Evolutionary conservation across 2,888 invertebrate genomes (phyloP).

Genomic region (Oscheius sp.): DNA sequence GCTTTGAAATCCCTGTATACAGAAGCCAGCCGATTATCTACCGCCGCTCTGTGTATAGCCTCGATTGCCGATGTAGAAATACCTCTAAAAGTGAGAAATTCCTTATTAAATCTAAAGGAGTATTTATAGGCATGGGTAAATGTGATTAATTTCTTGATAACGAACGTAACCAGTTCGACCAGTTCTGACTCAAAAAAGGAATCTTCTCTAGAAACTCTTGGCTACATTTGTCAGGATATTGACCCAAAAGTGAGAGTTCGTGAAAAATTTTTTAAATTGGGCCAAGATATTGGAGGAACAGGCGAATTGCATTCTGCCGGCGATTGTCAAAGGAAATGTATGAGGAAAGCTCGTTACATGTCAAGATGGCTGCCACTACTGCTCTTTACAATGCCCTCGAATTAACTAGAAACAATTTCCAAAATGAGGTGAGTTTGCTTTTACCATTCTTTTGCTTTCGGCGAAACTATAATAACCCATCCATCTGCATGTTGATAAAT

Average conservation of each 20-base stretch:
- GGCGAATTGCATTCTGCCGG: conserved; percentile 95
- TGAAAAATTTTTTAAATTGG: neutral
- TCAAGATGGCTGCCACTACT: conserved; percentile 92
- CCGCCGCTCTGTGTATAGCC: conserved; percentile 98
- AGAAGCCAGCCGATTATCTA: conserved; percentile 90
- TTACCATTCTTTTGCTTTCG: too few species aligned
- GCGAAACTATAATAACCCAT: too few species aligned
- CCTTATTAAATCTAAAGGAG: neutral
- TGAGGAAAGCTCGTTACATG: conserved; percentile 84
- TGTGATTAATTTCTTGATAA: conserved; percentile 85
- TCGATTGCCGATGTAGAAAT: conserved; percentile 96
- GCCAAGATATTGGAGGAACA: conserved; percentile 82
- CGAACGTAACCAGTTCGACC: conserved; percentile 81
- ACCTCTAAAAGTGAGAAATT: conserved; percentile 74
- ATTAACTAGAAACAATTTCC: conserved; percentile 97
- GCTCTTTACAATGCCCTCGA: conserved; percentile 95
- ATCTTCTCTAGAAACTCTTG: conserved; percentile 95
- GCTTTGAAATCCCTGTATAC: conserved; percentile 94
- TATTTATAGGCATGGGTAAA: conserved; percentile 85
- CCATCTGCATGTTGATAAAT: too few species aligned
- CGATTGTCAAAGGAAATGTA: conserved; percentile 96
- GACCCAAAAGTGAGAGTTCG: conserved; percentile 69
- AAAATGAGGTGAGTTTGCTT: conserved; percentile 80
- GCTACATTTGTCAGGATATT: conserved; percentile 98
- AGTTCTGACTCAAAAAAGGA: conserved; percentile 94